Evolutionary conservation across 2,797 vertebrate genomes (phyloP).

Genomic region (Myotis planiceps): DNA sequence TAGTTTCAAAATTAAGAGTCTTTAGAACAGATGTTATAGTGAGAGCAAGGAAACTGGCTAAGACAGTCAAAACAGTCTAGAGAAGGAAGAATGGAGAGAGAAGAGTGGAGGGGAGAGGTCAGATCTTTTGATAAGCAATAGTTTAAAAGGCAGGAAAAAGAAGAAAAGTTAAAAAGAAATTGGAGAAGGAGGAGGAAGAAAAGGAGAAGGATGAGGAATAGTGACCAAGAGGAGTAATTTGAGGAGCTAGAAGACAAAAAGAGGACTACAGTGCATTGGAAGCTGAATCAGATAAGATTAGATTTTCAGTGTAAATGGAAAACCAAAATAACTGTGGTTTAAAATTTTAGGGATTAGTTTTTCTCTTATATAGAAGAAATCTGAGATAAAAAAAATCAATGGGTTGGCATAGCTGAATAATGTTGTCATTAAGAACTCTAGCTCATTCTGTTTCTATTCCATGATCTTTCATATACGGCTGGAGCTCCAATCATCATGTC

Average conservation of each 20-base stretch:
- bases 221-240: background rate
- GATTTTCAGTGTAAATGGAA: background rate
- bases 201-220: background rate
- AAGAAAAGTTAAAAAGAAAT: background rate
- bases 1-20: background rate
- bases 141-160: background rate
- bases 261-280: background rate
- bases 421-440: background rate
- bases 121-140: background rate
- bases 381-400: background rate
- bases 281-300: background rate
- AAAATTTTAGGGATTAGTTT: background rate
- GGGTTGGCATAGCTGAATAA: background rate
- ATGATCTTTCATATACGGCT: background rate
- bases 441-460: background rate
- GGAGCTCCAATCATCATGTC: background rate
- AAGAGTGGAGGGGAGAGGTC: background rate
- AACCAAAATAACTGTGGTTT: conserved; percentile 2
- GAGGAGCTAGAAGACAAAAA: background rate
- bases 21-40: background rate
- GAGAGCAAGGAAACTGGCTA: background rate
- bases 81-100: background rate
- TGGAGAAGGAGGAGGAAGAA: background rate
- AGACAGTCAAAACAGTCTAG: background rate
- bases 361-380: background rate